A percentile compares a stretch with the other conserved stretches of the same genome.
Conservation (phyloP, 2,113 vertebrate species). For the Peromyscus maniculatus region DNA sequence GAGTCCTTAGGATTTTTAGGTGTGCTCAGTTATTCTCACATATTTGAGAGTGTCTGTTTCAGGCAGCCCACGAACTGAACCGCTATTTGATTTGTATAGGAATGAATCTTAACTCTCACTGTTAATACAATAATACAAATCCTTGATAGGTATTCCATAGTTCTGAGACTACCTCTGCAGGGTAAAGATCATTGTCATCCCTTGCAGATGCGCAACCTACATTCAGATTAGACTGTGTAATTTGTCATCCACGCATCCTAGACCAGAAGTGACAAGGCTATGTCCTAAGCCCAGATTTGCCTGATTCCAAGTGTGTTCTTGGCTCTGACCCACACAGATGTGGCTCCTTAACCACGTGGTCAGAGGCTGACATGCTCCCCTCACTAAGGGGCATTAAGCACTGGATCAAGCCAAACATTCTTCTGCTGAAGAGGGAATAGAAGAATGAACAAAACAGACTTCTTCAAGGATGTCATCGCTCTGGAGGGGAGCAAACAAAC, state of each 20-base stretch:
- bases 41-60: background rate
- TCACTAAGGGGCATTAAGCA: background rate
- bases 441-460: background rate
- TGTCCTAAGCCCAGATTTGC: background rate
- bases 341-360: background rate
- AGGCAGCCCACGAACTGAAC: background rate
- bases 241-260: background rate
- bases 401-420: background rate
- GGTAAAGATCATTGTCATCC: background rate
- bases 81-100: background rate
- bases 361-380: background rate
- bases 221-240: background rate
- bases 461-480: conserved; percentile 24
- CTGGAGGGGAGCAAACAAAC: background rate
- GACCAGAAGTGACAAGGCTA: background rate
- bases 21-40: background rate
- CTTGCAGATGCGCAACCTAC: background rate
- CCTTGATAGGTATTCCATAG: background rate
- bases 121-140: background rate
- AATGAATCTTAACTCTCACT: conserved; percentile 18
- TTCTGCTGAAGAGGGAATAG: background rate
- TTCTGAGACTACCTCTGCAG: background rate
- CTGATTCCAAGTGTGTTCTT: background rate
- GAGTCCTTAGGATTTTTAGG: background rate
- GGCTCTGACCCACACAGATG: background rate